Evolutionary conservation across 2,888 invertebrate species (phyloP).

Genomic region (Ormia ochracea): DNA sequence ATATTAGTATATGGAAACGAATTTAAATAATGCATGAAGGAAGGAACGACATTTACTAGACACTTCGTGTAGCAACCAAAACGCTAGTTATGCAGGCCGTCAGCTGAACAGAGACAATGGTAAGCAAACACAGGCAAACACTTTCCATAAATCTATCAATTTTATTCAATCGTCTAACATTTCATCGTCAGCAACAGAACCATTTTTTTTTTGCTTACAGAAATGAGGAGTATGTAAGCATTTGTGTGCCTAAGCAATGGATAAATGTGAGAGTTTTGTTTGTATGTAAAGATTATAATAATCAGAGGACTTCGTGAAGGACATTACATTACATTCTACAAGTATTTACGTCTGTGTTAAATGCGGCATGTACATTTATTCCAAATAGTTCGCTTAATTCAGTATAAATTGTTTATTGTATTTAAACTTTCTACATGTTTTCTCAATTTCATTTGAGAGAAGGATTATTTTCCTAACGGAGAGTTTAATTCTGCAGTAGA

Average conservation of each 20-base stretch:
- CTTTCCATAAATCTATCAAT: background rate
- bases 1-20: slow-evolving; percentile 1
- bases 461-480: background rate
- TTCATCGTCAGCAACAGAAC: background rate
- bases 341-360: background rate
- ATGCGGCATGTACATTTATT: background rate
- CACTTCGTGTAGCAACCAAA: slow-evolving; percentile 10
- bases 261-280: background rate
- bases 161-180: background rate
- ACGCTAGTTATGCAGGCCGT: background rate
- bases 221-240: background rate
- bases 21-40: background rate
- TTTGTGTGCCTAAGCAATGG: background rate
- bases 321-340: slow-evolving; percentile 6
- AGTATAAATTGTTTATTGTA: background rate
- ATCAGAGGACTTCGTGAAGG: slow-evolving; percentile 21
- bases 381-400: background rate
- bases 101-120: background rate
- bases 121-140: background rate
- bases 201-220: background rate
- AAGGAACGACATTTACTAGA: slow-evolving; percentile 1
- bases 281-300: slow-evolving; percentile 3
- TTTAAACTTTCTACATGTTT: background rate
- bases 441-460: background rate
- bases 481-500: background rate